phyloP scores from a whole-genome alignment of 2,113 vertebrate species.

The Corythaeola cristata region DNA sequence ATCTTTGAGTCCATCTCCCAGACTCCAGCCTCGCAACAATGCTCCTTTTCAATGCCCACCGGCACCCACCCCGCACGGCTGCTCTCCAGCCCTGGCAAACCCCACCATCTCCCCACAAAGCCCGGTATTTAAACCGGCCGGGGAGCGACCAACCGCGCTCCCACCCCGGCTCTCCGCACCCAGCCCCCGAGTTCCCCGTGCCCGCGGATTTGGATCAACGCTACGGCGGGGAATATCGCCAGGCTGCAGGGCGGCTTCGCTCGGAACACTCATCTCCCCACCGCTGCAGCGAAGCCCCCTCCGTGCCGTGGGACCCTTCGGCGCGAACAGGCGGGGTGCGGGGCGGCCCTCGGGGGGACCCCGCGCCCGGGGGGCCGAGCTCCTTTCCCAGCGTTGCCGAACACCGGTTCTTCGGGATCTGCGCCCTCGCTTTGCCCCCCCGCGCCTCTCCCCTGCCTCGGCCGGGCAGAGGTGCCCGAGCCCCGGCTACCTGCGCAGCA shows the following conservation, averaged over 20 bases:
- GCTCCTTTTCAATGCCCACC: conserved; percentile 34
- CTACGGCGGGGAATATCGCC: not conserved
- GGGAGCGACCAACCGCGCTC: not conserved
- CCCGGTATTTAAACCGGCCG: not conserved
- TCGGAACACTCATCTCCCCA: not conserved
- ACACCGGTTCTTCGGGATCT: too few species aligned
- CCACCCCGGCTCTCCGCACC: not conserved
- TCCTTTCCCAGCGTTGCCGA: too few species aligned
- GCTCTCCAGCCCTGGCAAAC: not conserved
- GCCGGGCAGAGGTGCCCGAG: too few species aligned
- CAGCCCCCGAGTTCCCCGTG: not conserved
- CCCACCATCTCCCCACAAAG: not conserved
- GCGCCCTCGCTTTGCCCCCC: too few species aligned
- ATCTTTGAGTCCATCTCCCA: conserved; percentile 6
- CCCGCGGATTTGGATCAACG: not conserved
- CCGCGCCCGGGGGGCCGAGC: too few species aligned
- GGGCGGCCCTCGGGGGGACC: too few species aligned
- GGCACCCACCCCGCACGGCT: not conserved
- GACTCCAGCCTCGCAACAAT: not conserved
- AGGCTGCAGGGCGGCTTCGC: not conserved
- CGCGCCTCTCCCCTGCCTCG: too few species aligned
- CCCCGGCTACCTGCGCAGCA: not conserved
- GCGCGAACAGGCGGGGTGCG: too few species aligned
- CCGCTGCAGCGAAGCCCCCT: too few species aligned
- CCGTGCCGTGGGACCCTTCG: too few species aligned